These are phyloP conservation scores for Daubentonia madagascariensis DNA, from an alignment of 2,113 vertebrate species.

Conservation along the genomic window DNA sequence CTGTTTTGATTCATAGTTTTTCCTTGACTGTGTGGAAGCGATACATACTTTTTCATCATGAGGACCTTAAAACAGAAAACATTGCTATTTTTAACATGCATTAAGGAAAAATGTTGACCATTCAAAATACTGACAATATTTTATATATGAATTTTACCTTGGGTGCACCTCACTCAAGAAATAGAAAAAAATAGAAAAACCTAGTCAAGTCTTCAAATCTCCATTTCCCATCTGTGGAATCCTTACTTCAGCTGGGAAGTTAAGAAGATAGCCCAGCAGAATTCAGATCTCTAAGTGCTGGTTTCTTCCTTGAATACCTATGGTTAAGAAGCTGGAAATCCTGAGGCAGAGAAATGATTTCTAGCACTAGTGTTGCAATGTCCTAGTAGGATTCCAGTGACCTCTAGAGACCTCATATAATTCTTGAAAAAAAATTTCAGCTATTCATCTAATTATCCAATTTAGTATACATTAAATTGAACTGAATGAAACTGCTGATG, in stretches of 20 bases:
- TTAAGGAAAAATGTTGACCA: neutral
- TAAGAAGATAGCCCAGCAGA: neutral
- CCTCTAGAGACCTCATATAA: neutral
- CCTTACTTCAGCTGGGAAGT: neutral
- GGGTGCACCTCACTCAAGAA: neutral
- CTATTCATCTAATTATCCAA: neutral
- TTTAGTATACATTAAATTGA: slow-evolving; percentile 1
- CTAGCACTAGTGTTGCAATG: neutral
- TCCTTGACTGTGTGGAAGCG: neutral
- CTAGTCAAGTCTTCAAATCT: slow-evolving; percentile 25
- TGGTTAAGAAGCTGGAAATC: neutral
- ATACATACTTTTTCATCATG: neutral
- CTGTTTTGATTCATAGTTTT: neutral
- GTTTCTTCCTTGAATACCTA: slow-evolving; percentile 15
- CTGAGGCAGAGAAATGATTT: slow-evolving; percentile 3
- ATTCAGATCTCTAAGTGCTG: slow-evolving; percentile 15
- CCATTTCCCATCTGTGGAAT: neutral
- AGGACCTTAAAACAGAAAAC: slow-evolving; percentile 48
- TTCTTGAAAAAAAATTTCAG: neutral
- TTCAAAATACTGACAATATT: slow-evolving; percentile 1
- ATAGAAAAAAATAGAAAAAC: slow-evolving; percentile 28
- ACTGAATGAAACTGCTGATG: neutral
- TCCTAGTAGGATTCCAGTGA: neutral
- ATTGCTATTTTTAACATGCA: slow-evolving; percentile 21
- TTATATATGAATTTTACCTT: neutral